Evolutionary conservation across 2,888 invertebrate species (phyloP), one percentile per base, ranked within the genome.

Genomic region (Mylabris sibirica): DNA sequence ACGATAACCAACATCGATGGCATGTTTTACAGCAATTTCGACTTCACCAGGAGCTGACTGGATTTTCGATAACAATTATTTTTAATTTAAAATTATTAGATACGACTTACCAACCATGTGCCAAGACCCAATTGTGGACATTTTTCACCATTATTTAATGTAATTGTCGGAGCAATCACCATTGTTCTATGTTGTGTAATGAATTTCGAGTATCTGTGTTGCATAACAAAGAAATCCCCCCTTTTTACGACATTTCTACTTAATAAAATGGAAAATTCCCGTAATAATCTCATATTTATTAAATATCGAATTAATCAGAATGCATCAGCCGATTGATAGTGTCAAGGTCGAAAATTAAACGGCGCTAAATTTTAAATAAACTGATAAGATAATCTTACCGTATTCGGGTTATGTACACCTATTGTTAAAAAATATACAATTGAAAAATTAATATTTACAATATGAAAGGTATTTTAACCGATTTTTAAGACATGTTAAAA

Each of bases 1-100:
- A 0, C 93, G 88, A 82, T 95, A 95, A 0, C 95, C 95, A 62
- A 89, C 85, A 79, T 92, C 91, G 60, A 95, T 91, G 11, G 94
- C 94, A 73, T 90, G 88, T 79, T 91, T 91, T 0, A 93, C 91
- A 0, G 92, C 91, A 74, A 90, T 86, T 0, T 87, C 86, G 9
- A 92, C 90, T 79, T 92, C 90, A 22, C 91, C 92, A 44, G 72
- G 2, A 75, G 77, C 57, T 11, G 24, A 57, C 22, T 53, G 0
- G 11, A 38, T 3, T 4, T n/a, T 30, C 30, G 30, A 38, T 12
- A 38, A 38, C 2, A 14, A 38, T 38, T 14, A 12, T 38, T 12
- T 0, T 3, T 12, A 14, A 0, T 38, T 2, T 38, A 17, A 5
- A 11, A 44, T 12, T 24, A 24, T 24, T 3, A 1, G 2, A 85